Evolutionary conservation across 2,113 vertebrate species (phyloP).

Genomic region (Clarias batrachus): DNA sequence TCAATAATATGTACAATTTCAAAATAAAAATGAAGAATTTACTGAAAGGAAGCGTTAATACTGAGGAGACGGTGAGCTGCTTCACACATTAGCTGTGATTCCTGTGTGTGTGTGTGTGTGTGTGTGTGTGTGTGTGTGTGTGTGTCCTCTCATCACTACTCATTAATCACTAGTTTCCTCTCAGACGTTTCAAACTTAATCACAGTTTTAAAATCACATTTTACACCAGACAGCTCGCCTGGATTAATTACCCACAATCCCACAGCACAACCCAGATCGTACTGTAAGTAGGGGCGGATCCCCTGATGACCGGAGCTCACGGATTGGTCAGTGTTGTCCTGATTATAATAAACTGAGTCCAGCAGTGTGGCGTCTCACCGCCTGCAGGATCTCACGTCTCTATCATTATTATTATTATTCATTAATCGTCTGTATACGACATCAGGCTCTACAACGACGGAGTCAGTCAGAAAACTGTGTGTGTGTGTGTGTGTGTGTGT

Average conservation of each 20-base stretch:
- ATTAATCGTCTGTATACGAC: no score
- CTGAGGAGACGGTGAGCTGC: slow-evolving; percentile 49
- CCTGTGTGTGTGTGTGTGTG: slow-evolving; percentile 31
- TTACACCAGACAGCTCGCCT: background rate
- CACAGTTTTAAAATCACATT: background rate
- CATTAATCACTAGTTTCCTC: background rate
- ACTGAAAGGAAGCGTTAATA: background rate
- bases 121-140: slow-evolving; percentile 39
- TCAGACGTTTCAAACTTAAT: background rate
- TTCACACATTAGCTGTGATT: slow-evolving; percentile 26
- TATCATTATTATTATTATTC: no score
- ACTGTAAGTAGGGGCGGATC: background rate
- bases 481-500: background rate
- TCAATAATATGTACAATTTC: background rate
- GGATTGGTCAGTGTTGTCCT: background rate
- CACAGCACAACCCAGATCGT: background rate
- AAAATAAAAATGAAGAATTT: slow-evolving; percentile 25
- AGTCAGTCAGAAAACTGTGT: background rate
- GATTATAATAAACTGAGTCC: no score
- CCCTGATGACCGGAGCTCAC: background rate
- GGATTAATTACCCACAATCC: background rate
- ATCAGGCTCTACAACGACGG: background rate
- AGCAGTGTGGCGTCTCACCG: background rate
- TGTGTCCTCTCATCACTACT: background rate
- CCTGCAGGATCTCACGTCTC: background rate